These are phyloP conservation scores for Platanista minor DNA, from an alignment of 2,113 vertebrate species.

Conservation along the genomic window DNA sequence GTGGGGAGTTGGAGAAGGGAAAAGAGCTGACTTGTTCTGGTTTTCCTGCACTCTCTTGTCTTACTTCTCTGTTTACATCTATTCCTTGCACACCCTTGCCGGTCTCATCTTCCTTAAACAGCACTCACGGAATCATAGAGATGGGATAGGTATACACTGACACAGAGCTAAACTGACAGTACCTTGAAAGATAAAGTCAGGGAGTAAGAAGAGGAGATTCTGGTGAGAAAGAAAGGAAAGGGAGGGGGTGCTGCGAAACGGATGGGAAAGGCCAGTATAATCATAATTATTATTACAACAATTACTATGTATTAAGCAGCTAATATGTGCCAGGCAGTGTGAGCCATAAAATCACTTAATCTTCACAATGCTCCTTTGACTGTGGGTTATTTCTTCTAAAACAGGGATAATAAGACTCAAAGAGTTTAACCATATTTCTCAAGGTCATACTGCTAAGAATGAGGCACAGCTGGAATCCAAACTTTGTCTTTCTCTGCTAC, in stretches of 20 bases:
- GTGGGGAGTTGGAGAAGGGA: neutral
- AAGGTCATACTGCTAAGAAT: neutral
- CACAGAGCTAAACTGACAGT: neutral
- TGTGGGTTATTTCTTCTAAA: neutral
- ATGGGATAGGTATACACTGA: neutral
- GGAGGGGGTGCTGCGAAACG: accelerated
- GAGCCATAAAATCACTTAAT: neutral
- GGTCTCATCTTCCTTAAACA: neutral
- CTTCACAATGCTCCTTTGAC: neutral
- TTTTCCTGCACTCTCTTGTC: neutral
- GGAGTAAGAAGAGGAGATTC: neutral
- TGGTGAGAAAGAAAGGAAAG: neutral
- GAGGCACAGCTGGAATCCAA: neutral
- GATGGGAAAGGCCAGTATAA: neutral
- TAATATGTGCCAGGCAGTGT: neutral
- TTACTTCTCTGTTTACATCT: neutral
- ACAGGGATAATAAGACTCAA: neutral
- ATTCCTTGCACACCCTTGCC: neutral
- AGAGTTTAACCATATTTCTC: neutral
- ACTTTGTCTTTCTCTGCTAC: neutral
- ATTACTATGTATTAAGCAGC: neutral
- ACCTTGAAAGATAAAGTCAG: neutral
- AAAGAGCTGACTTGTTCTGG: too few relatives aligned
- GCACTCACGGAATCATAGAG: neutral
- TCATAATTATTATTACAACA: too few relatives aligned